A percentile compares a stretch with the other conserved stretches of the same genome.
Evolutionary conservation across 2,113 vertebrate species (phyloP).

Genomic region (Galeopterus variegatus): DNA sequence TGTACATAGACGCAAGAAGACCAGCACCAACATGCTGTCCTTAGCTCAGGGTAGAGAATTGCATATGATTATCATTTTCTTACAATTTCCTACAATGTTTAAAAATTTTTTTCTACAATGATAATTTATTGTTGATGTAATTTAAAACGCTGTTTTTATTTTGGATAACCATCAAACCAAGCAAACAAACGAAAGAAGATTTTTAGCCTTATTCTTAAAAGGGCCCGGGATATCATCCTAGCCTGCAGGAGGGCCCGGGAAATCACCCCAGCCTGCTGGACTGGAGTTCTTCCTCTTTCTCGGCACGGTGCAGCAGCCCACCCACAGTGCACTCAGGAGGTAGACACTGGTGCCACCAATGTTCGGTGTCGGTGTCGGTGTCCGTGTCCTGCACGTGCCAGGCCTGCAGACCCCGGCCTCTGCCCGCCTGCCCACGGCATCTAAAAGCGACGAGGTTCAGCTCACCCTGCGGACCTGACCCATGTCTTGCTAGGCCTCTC

Average conservation of each 20-base stretch:
- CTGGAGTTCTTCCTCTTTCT: neutral
- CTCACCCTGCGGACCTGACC: neutral
- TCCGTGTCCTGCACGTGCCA: too few species aligned
- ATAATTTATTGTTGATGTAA: neutral
- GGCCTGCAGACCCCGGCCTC: too few species aligned
- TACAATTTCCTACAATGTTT: neutral
- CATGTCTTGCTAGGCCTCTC: too few species aligned
- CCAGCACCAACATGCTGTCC: fast-evolving
- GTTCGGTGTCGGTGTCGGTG: too few species aligned
- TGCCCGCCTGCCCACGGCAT: fast-evolving
- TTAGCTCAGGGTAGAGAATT: neutral
- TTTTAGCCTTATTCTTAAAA: neutral
- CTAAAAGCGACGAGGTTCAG: neutral
- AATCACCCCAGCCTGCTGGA: neutral
- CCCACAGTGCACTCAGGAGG: neutral
- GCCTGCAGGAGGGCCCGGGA: neutral
- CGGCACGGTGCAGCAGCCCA: fast-evolving
- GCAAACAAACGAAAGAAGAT: neutral
- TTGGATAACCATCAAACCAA: neutral
- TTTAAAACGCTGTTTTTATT: neutral
- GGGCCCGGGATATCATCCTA: neutral
- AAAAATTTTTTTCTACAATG: neutral
- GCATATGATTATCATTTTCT: neutral
- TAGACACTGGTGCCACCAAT: too few species aligned
- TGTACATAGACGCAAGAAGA: too few species aligned